These are phyloP conservation scores for Mastacembelus armatus DNA, from an alignment of 2,797 vertebrate species.

Conservation along the genomic window DNA sequence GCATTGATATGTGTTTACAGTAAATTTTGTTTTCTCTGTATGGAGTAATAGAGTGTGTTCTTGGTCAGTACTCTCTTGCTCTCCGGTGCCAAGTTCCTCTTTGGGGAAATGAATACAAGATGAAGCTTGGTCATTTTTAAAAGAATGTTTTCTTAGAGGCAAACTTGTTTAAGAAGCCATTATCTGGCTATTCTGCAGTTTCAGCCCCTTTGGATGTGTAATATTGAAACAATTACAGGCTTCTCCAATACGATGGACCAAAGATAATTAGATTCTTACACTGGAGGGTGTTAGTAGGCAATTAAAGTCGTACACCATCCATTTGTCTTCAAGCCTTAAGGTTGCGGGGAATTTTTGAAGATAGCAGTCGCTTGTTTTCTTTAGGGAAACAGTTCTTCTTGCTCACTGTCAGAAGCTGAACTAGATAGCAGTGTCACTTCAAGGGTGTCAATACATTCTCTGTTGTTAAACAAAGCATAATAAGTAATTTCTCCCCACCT, in stretches of 20 bases:
- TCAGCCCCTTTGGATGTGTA: slow-evolving; percentile 85
- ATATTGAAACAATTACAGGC: slow-evolving; percentile 87
- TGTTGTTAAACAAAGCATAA: slow-evolving; percentile 65
- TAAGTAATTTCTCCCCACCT: slow-evolving; percentile 50
- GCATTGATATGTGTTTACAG: slow-evolving; percentile 45
- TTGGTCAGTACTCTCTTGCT: slow-evolving; percentile 71
- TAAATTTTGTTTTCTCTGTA: slow-evolving; percentile 42
- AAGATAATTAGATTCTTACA: slow-evolving; percentile 88
- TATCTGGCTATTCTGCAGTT: slow-evolving; percentile 84
- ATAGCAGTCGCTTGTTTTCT: slow-evolving; percentile 78
- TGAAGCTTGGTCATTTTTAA: slow-evolving; percentile 73
- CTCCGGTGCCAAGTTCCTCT: slow-evolving; percentile 71
- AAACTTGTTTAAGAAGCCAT: slow-evolving; percentile 85
- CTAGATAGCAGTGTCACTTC: slow-evolving; percentile 63
- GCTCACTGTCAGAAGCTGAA: slow-evolving; percentile 59
- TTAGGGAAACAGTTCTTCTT: slow-evolving; percentile 64
- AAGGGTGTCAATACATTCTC: slow-evolving; percentile 66
- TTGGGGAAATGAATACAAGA: slow-evolving; percentile 79
- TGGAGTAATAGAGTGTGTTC: slow-evolving; percentile 61
- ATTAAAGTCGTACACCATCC: slow-evolving; percentile 85
- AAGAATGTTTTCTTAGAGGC: slow-evolving; percentile 80
- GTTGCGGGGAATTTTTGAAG: slow-evolving; percentile 79
- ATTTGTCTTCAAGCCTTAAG: slow-evolving; percentile 86
- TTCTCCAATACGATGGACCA: slow-evolving; percentile 85
- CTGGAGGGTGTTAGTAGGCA: slow-evolving; percentile 84